phyloP scores from a whole-genome alignment of 2,113 vertebrate species.

The Brienomyrus brachyistius region DNA sequence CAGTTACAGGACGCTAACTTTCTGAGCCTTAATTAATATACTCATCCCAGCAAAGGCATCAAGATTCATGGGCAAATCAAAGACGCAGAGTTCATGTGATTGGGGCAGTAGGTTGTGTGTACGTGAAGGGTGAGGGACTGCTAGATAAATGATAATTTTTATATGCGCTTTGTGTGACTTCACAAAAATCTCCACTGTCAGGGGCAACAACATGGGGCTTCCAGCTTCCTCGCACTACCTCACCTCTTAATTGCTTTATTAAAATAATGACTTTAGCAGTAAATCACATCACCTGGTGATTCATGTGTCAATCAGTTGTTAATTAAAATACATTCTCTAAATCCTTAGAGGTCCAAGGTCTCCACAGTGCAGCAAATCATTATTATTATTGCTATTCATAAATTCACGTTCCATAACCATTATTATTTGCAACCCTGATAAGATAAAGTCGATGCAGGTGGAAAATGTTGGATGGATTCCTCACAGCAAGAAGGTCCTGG shows the following conservation, averaged over 20 bases:
- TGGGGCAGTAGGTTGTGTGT: background rate
- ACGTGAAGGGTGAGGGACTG: background rate
- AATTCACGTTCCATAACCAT: background rate
- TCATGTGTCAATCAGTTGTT: slow-evolving; percentile 1
- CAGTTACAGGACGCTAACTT: background rate
- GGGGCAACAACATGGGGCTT: background rate
- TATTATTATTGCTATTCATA: background rate
- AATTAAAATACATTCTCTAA: background rate
- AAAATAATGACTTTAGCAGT: slow-evolving; percentile 6
- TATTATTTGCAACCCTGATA: background rate
- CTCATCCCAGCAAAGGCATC: background rate
- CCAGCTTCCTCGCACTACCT: background rate
- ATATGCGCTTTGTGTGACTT: background rate
- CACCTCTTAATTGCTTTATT: slow-evolving; percentile 7
- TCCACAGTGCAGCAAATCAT: background rate
- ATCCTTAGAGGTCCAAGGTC: background rate
- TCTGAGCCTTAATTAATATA: background rate
- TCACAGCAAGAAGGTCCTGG: too few species aligned
- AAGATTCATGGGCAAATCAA: background rate
- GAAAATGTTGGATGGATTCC: background rate
- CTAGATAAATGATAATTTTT: background rate
- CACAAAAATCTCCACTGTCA: background rate
- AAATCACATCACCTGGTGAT: slow-evolving; percentile 8
- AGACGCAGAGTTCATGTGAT: background rate
- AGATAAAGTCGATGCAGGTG: background rate